phyloP scores from a whole-genome alignment of 30 jellyfish, hydroid and myxozoan species.

The Sanderia malayensis region DNA sequence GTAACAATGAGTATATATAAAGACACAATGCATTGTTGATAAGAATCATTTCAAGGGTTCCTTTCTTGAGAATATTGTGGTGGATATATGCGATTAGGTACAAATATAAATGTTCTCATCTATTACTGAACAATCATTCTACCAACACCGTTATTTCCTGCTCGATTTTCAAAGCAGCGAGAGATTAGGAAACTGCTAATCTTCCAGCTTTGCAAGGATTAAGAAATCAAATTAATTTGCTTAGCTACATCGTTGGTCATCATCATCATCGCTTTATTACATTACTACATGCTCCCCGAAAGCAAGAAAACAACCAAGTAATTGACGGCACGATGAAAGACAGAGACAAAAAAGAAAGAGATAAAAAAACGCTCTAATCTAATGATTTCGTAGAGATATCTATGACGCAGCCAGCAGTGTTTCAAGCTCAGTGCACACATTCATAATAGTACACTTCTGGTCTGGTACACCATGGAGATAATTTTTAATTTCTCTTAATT shows the following conservation, averaged over 20 bases:
- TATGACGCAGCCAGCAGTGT: too few species aligned
- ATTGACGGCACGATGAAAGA: conserved; percentile 28
- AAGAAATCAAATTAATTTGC: conserved; percentile 58
- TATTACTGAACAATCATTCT: conserved; percentile 47
- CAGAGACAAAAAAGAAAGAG: too few species aligned
- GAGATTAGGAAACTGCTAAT: conserved; percentile 68
- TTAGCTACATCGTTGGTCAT: conserved; percentile 37
- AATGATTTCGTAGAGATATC: too few species aligned
- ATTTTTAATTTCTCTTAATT: conserved; percentile 16
- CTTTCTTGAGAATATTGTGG: conserved; percentile 29
- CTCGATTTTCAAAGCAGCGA: conserved; percentile 50
- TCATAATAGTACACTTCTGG: neutral
- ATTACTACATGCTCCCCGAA: conserved; percentile 5
- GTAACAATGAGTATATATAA: too few species aligned
- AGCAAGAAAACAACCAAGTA: conserved; percentile 17
- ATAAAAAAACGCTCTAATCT: too few species aligned
- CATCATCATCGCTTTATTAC: conserved; percentile 29
- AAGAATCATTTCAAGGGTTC: conserved; percentile 31
- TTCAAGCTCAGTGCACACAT: too few species aligned
- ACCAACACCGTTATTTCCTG: conserved; percentile 76
- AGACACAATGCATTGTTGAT: conserved; percentile 11
- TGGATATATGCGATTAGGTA: conserved; percentile 55
- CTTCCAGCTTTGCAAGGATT: conserved; percentile 58
- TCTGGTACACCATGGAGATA: neutral
- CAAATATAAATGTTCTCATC: conserved; percentile 46